Conservation (phyloP, 2,113 vertebrate genomes). For the Pachyramphus minor region DNA sequence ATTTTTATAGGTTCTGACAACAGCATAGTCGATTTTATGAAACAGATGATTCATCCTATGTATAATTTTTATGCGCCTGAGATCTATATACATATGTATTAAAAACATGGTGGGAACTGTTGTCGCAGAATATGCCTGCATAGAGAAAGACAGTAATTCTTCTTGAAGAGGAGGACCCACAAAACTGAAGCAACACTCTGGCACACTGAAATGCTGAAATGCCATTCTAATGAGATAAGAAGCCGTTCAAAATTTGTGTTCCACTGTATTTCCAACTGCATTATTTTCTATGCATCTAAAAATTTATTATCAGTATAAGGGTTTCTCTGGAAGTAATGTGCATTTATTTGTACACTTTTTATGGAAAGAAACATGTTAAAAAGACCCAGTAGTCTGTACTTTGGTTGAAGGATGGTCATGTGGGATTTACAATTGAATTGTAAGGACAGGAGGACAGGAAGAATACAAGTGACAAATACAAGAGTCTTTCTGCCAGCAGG, state of each 20-base stretch:
- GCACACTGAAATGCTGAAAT: neutral
- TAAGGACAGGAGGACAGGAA: constrained; percentile 18
- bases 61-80: neutral
- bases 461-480: constrained; percentile 55
- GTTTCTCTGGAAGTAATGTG: constrained; percentile 6
- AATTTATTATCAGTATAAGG: constrained; percentile 7
- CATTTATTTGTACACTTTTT: constrained; percentile 20
- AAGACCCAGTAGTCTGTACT: neutral
- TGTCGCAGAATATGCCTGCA: neutral
- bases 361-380: neutral
- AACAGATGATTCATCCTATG: constrained; percentile 31
- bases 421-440: constrained; percentile 58
- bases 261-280: neutral
- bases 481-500: constrained; percentile 39
- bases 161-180: neutral
- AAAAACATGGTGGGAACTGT: neutral
- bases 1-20: constrained; percentile 47
- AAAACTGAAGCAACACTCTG: neutral
- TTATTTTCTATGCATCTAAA: constrained; percentile 35
- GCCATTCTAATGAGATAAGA: constrained; percentile 7
- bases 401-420: constrained; percentile 39
- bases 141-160: neutral
- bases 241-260: neutral
- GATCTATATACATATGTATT: constrained; percentile 20
- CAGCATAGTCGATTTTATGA: constrained; percentile 15